Evolutionary conservation across 2,113 vertebrate genomes (phyloP), one percentile per base, ranked within the genome.

Genomic region (Myrmecobius fasciatus): DNA sequence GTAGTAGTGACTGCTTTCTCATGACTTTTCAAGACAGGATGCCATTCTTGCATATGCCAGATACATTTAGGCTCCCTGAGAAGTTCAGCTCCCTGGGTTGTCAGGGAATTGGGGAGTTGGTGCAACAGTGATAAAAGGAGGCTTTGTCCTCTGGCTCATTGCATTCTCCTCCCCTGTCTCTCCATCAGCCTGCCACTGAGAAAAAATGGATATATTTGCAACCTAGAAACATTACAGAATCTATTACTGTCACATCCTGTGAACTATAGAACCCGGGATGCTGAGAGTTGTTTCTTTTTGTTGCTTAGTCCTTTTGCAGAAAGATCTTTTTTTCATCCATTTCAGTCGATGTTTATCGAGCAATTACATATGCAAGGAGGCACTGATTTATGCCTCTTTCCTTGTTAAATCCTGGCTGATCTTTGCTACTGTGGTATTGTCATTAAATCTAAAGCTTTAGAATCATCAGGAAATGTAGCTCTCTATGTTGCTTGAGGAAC

Each of bases 11-110:
- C 47, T 54, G 92, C 75, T 49, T 51, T 95, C 49, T 67, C 25
- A 89, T 92, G 96, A 96, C 96, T 97, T 96, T 96, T 97, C 95
- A 97, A 97, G 97, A 96, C 97, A 96, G 93, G 94, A 75, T 92
- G 89, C 93, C 93, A 95, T 96, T 95, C 95, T 95, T 52, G 53
- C 96, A 67, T 46, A 95, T 75, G 96, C 90, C 95, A 96, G 96
- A 96, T 96, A n/a, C 5, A 60, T 89, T 94, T 93, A 93, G 92
- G 95, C 97, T 97, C 96, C 97, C 96, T 95, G 96, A 97, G 93
- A 96, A 92, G 14, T 96, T 94, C 28, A 75, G 92, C 94, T 96
- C 96, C 93, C 52, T 92, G 91, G 92, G 93, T 96, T 95, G 94
- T 95, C 93, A 97, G 94, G 94, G 12, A 94, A 93, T 97, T 96